Conservation (phyloP, 2,888 invertebrate genomes). For the Ormyrus thymus region DNA sequence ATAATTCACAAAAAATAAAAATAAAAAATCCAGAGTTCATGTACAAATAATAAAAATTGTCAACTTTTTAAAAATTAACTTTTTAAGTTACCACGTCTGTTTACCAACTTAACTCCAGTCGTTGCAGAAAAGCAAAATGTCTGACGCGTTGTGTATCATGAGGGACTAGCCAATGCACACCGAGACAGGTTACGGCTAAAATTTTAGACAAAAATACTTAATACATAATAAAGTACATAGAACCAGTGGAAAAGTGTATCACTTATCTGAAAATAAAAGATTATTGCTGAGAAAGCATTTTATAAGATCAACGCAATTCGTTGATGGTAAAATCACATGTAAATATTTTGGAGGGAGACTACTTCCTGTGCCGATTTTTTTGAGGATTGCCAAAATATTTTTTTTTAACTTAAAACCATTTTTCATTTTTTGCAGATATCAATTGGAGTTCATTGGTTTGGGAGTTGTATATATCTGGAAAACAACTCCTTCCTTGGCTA, state of each 20-base stretch:
- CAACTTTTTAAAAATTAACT: conserved; percentile 12
- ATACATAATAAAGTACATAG: conserved; percentile 46
- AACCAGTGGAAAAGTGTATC: neutral
- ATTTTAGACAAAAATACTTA: conserved; percentile 40
- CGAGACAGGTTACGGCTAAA: conserved; percentile 50
- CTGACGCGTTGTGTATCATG: conserved; percentile 51
- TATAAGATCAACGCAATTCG: conserved; percentile 4
- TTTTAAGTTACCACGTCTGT: conserved; percentile 28
- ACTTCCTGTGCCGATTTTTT: conserved; percentile 9
- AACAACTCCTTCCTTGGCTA: neutral
- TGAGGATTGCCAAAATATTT: neutral
- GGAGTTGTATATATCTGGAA: conserved; percentile 9
- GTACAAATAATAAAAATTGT: neutral
- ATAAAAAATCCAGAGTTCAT: neutral
- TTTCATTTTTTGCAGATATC: conserved; percentile 3
- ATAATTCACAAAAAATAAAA: too few species aligned
- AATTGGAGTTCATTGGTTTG: neutral
- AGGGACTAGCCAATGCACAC: conserved; percentile 26
- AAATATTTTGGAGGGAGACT: conserved; percentile 52
- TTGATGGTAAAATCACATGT: conserved; percentile 28
- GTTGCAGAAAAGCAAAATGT: conserved; percentile 44
- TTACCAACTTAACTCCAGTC: conserved; percentile 18
- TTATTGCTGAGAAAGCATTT: neutral
- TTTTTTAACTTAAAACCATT: neutral
- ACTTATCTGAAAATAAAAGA: neutral